phyloP scores from a whole-genome alignment of 2,797 vertebrate species.

The Tokudaia muenninki region DNA sequence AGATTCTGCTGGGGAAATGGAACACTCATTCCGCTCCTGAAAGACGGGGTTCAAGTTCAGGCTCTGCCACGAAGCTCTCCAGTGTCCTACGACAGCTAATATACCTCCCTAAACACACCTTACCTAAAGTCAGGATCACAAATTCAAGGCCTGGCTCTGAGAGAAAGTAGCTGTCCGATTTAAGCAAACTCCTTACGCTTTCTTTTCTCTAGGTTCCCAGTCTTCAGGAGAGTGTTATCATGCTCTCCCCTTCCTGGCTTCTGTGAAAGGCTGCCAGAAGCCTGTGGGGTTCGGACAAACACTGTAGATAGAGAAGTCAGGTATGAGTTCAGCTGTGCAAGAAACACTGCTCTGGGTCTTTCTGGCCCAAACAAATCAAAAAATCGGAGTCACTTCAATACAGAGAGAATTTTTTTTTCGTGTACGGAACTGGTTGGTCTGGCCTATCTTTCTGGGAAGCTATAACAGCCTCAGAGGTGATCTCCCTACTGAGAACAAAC shows the following conservation, averaged over 20 bases:
- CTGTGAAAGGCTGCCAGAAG: background rate
- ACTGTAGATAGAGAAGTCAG: background rate
- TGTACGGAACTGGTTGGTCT: background rate
- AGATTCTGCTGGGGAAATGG: background rate
- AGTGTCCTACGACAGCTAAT: background rate
- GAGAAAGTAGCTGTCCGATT: background rate
- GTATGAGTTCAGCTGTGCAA: background rate
- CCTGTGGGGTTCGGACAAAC: background rate
- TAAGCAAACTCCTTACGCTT: background rate
- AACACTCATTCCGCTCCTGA: background rate
- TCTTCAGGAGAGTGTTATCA: background rate
- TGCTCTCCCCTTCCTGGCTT: background rate
- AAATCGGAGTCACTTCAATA: conserved; percentile 8
- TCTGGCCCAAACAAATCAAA: background rate
- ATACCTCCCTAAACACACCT: background rate
- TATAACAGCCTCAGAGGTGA: background rate
- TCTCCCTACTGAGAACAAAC: background rate
- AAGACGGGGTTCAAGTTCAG: background rate
- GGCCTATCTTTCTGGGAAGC: background rate
- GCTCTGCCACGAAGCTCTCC: background rate
- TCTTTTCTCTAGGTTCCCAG: background rate
- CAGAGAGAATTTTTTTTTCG: background rate
- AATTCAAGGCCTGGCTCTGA: background rate
- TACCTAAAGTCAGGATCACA: background rate
- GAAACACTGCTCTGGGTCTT: background rate